Conservation (phyloP, 1,140 invertebrate species). For the Hyles vespertilio region DNA sequence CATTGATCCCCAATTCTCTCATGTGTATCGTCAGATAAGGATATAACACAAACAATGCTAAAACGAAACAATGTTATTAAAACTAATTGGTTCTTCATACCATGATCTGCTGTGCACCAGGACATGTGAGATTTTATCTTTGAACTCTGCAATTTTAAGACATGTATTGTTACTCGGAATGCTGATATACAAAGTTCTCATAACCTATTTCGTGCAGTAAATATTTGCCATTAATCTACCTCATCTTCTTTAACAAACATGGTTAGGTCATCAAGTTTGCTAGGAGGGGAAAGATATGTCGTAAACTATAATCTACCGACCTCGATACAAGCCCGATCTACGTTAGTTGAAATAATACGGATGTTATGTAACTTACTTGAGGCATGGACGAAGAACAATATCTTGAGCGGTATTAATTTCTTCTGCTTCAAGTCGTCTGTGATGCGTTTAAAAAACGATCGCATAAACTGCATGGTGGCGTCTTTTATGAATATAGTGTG, state of each 20-base stretch:
- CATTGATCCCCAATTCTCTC: constrained; percentile 87
- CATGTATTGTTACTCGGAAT: no score
- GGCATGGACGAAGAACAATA: constrained; percentile 86
- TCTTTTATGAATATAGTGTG: neutral
- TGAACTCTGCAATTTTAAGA: no score
- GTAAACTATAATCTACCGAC: no score
- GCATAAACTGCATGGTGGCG: constrained; percentile 76
- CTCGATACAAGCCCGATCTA: no score
- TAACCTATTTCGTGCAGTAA: neutral
- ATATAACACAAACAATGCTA: constrained; percentile 81
- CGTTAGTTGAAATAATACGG: no score
- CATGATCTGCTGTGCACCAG: no score
- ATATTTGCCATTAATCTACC: neutral
- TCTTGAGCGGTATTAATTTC: constrained; percentile 83
- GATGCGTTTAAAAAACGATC: constrained; percentile 80
- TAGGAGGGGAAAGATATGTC: no score
- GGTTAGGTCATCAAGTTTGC: no score
- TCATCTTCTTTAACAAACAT: no score
- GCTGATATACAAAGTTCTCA: no score
- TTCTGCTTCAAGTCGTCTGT: constrained; percentile 83
- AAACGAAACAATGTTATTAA: neutral
- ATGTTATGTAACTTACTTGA: constrained; percentile 79
- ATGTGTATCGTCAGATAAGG: constrained; percentile 92
- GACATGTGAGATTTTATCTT: no score
- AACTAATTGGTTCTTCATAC: no score